Base-by-base conservation (phyloP, 1,140 invertebrate species). In the Harlomillsia oculata region DNA sequence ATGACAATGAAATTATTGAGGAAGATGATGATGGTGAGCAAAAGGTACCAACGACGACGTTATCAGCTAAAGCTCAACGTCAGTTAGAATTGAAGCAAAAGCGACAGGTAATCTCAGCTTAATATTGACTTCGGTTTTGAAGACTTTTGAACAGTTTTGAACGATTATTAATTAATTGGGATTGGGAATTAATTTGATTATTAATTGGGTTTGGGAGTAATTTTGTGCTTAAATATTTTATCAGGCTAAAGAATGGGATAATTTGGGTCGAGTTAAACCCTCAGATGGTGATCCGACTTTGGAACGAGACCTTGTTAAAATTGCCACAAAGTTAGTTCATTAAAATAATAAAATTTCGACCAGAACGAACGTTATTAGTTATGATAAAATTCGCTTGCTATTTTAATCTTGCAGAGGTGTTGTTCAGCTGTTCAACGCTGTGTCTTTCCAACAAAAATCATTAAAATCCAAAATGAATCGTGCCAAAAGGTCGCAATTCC, bases 371-470 rank as follows among this genome's bases (percentile, higher is more conserved):
- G n/a, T 21, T 26, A 16, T 30, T 32, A 25, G 3, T 40, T 13
- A n/a, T 37, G 5, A 32, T 39, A 52, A 25, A n/a, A 26, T 46
- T 46, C 16, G 6, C 25, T 40, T 60, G 25, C 32, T 37, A 20
- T 37, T 43, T 29, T 48, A 58, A 25, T 59, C 45, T 29, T 59
- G 29, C 63, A 89, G 85, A 69, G 90, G 89, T 68, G 87, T 93
- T 4, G 87, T 94, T 1, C 87, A 92, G 70, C 73, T 95, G 60
- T 95, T 94, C 63, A 94, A 94, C 78, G 84, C 88, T 21, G 89
- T 94, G 1, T 79, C 77, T 67, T 78, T 83, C 63, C 89, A 93
- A 72, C 89, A 93, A 70, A 84, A 81, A 69, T 77, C 80, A 46
- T 74, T 91, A 45, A 78, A 84, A 46, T 77, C 78, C 48, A 81